Percentiles rank a stretch among this genome's conserved stretches.
phyloP scores from a whole-genome alignment of 2,113 vertebrate genomes.

The Thinocorus orbignyianus region DNA sequence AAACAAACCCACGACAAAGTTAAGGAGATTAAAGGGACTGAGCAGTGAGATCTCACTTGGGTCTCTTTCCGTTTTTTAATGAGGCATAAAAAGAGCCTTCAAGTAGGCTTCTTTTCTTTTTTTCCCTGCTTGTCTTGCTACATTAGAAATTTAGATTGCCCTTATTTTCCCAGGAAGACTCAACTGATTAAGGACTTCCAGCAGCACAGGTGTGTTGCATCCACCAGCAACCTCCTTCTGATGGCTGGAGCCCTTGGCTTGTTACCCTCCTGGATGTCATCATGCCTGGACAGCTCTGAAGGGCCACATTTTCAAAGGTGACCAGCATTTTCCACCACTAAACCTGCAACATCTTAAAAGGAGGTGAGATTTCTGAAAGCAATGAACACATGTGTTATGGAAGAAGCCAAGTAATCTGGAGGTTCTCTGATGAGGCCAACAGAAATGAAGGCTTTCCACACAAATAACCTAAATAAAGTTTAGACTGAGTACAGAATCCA shows the following conservation, averaged over 20 bases:
- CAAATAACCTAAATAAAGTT: not conserved
- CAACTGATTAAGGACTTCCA: not conserved
- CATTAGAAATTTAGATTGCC: not conserved
- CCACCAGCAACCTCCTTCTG: not conserved
- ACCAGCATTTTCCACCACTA: not conserved
- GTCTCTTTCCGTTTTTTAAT: not conserved
- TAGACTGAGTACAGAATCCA: not conserved
- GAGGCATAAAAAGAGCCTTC: not conserved
- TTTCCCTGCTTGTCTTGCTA: not conserved
- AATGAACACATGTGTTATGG: fast-evolving
- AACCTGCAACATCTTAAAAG: not conserved
- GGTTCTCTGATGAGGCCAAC: fast-evolving
- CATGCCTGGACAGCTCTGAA: fast-evolving
- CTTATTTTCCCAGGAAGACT: not conserved
- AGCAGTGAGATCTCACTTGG: not conserved
- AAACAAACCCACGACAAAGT: not conserved
- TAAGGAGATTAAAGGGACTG: conserved; percentile 16
- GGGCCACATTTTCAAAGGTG: not conserved
- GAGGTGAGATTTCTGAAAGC: not conserved
- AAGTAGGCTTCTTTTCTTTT: not conserved
- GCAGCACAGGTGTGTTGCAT: not conserved
- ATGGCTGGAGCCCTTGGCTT: fast-evolving
- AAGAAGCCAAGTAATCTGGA: not conserved
- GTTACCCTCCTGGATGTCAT: not conserved
- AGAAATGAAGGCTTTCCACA: not conserved